Conservation (phyloP, 2,113 vertebrate genomes). For the Centrocercus urophasianus region DNA sequence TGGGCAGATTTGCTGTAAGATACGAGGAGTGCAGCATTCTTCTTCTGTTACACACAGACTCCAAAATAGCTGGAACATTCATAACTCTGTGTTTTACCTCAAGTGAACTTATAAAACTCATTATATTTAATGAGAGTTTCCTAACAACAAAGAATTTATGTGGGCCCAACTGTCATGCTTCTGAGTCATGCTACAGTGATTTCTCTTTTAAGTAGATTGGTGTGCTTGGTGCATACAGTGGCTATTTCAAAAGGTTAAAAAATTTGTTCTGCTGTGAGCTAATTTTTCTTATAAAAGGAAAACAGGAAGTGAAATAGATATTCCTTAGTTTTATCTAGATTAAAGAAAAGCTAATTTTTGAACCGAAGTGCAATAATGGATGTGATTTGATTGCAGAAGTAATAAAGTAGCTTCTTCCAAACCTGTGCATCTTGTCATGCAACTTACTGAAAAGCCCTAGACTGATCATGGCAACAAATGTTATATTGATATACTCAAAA, state of each 20-base stretch:
- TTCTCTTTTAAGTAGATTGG: not conserved
- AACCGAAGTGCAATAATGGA: not conserved
- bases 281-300: not conserved
- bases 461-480: not conserved
- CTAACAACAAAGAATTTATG: not conserved
- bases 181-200: accelerated
- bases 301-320: not conserved
- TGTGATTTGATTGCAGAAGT: not conserved
- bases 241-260: not conserved
- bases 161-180: not conserved
- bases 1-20: not conserved
- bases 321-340: not conserved
- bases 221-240: not conserved
- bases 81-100: not conserved
- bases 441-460: not conserved
- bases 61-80: not conserved
- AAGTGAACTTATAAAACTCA: not conserved
- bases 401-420: not conserved
- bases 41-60: not conserved
- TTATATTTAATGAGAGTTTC: not conserved
- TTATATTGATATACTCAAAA: not conserved
- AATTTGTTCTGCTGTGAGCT: not conserved
- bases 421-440: not conserved
- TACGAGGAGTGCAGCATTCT: not conserved
- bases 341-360: not conserved